Evolutionary conservation across 1,140 invertebrate genomes (phyloP), one percentile per base, ranked within the genome.

Genomic region (Drosophila navojoa): DNA sequence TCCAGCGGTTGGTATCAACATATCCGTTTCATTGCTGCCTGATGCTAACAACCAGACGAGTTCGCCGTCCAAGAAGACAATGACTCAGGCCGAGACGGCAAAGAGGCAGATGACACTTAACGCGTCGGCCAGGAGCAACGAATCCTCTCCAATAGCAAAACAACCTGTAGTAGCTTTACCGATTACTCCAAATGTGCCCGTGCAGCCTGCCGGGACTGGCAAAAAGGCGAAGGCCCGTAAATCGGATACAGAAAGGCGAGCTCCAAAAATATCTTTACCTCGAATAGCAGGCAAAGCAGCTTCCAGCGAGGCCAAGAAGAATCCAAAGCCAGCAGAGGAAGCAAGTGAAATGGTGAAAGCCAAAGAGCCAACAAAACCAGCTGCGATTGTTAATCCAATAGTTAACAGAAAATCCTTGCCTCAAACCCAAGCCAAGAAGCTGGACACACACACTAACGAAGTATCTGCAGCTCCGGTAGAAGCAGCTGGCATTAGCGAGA

Each of bases 21-120:
- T 73, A 7, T 73, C 71, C 5, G 71, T 73, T 5, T 73, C 71
- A n/a, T 13, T 69, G 35, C 16, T 60, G 22, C 38, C 63, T 4
- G 55, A 72, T 9, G 1, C 22, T 1, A 49, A 7, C 10, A 55
- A 19, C 0, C 59, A 38, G 11, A 3, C 10, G 53, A 19, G 1
- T 11, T 32, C 32, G 5, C n/a, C 47, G 15, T 19, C 38, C 27
- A 72, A 72, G 32, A 72, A 60, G 40, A 9, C 4, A 4, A 4
- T 47, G 9, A 68, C 47, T 1, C 63, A 72, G 25, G 63, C 63
- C 4, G 70, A 68, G 32, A 68, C 70, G 2, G 27, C 16, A 2
- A 58, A 35, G 19, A 66, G 27, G 15, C 7, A 59, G 4, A 25
- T 53, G n/a, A n/a, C 35, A 3, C 0, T 27, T 4, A 35, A 13